These are phyloP conservation scores for Mixornis gularis DNA, from an alignment of 2,113 vertebrate genomes.

Conservation along the genomic window DNA sequence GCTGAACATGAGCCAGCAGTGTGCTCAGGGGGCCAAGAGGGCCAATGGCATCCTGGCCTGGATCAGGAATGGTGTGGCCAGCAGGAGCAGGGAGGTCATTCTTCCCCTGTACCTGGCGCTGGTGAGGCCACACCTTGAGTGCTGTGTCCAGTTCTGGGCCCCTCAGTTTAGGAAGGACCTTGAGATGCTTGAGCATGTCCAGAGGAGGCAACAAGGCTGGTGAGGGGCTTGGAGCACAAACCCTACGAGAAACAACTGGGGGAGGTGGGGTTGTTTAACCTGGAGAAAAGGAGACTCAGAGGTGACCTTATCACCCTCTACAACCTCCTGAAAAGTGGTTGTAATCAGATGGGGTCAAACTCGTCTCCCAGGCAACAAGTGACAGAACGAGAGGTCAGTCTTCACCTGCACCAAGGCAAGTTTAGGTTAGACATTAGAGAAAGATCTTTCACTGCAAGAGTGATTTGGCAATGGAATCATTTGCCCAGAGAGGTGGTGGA, in stretches of 20 bases:
- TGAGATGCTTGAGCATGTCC: accelerated
- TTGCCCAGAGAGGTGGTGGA: no score
- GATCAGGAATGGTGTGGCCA: background rate
- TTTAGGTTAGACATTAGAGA: background rate
- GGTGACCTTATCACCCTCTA: background rate
- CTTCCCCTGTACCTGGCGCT: background rate
- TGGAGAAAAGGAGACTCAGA: background rate
- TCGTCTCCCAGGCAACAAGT: background rate
- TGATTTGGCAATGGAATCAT: background rate
- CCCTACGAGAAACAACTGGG: background rate
- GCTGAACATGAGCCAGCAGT: background rate
- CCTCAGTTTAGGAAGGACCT: accelerated
- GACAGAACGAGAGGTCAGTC: background rate
- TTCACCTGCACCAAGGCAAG: background rate
- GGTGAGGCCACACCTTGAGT: background rate
- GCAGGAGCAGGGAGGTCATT: background rate
- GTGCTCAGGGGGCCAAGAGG: background rate
- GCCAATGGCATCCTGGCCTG: background rate
- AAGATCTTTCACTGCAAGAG: background rate
- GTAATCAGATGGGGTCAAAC: no score
- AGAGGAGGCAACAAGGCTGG: background rate
- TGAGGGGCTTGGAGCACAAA: background rate
- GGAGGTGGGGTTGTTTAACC: background rate
- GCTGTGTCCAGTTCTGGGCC: background rate
- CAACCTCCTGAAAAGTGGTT: background rate